Base-by-base conservation (phyloP, 1,140 invertebrate genomes). In the Diorhabda carinulata region DNA sequence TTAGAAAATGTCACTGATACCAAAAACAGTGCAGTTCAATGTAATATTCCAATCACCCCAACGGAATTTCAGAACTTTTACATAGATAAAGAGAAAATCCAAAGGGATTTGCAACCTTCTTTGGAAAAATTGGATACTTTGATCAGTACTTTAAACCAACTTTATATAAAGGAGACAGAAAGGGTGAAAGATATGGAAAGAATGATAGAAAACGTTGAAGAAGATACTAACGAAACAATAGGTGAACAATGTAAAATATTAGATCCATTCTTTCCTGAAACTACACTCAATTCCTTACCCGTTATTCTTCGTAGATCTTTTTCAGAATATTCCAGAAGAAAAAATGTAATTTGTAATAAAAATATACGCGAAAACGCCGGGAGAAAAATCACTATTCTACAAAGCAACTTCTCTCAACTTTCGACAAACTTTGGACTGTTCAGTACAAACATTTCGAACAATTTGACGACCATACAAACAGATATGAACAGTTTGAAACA, bases 41-140 rank as follows among this genome's bases (percentile, higher is more conserved):
- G 25, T 25, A 25, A 25, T 25, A 25, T 25, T 25, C 25, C 25
- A 25, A 25, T 25, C 25, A 25, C 25, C 25, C 25, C 25, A 25
- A 25, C 25, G 25, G 25, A 25, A 25, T 25, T 25, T 25, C 25
- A 25, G 25, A 25, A 25, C 25, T 25, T 25, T 25, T 25, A 25
- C 25, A 25, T 1, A 25, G 25, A 25, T 25, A 25, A 25, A 25
- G 25, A 25, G 25, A 25, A 25, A 25, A 25, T 25, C 25, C 25
- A 25, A 25, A 25, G 25, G 25, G 25, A 25, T 25, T 25, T 52
- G 47, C 47, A 61, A 25, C 25, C 25, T 61, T 40, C 59, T 41
- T 40, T 61, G n/a, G 25, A 61, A 7, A 61, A 61, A 61, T 41
- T 61, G 25, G 59, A 61, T 9, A 2, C 25, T 61, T 61, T 61